Evolutionary conservation across 2,888 invertebrate genomes (phyloP), one percentile per base, ranked within the genome.

Genomic region (Ophioninae sp.): DNA sequence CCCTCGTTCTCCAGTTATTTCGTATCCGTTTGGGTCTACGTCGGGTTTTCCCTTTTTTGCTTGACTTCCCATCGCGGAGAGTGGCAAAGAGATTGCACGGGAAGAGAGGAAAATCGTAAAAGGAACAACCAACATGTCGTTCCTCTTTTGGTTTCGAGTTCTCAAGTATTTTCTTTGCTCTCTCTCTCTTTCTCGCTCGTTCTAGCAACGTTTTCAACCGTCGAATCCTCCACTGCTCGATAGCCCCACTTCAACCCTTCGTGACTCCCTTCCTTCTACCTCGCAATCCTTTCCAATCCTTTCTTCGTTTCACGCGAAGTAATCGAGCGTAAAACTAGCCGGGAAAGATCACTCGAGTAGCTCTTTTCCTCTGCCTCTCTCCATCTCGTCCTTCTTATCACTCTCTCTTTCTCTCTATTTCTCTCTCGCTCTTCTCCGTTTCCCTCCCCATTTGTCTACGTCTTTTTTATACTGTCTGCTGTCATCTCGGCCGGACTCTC

Each of bases 271-370:
- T 84, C 81, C 81, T 76, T 76, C 85, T 83, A 79, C 79, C 83
- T 81, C 87, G 87, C 89, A 90, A 90, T 91, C 89, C 90, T 88
- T 85, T 86, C 87, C 90, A 88, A 90, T 91, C 89, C 89, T 91
- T 89, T 88, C 89, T 88, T 88, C 88, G 88, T 89, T 90, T 89
- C 89, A 88, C 88, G 87, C 88, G 88, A 39, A 86, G 90, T 91
- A 92, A 91, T 91, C 89, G 90, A 91, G 90, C 88, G 90, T 91
- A 89, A 91, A 91, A 91, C 91, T 90, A 89, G 90, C 89, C 88
- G 84, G 89, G 88, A 87, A 89, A 88, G 89, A 90, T 90, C 88
- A 85, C 85, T 86, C 76, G 83, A 78, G 79, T 76, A 80, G 68
- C 57, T 61, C 17, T 76, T 65, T 30, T 37, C 41, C 20, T 17